Percentiles rank a stretch among this genome's conserved stretches.
phyloP scores from a whole-genome alignment of 2,797 vertebrate species.

The Protonibea diacanthus region DNA sequence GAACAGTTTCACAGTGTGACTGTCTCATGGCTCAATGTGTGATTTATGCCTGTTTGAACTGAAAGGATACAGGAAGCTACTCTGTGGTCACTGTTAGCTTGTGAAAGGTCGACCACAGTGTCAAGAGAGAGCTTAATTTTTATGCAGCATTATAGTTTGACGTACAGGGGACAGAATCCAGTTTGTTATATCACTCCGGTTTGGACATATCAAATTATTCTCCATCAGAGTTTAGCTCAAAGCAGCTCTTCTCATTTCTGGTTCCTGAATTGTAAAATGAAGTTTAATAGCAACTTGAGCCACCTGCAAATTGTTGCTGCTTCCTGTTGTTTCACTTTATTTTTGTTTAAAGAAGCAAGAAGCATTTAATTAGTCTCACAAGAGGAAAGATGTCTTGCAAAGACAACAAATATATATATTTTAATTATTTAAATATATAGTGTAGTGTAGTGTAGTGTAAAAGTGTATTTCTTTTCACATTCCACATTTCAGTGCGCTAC shows the following conservation, averaged over 20 bases:
- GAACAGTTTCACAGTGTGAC: background rate
- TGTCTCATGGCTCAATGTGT: background rate
- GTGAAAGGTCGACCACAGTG: background rate
- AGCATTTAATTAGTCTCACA: background rate
- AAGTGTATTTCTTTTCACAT: background rate
- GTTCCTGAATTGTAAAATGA: background rate
- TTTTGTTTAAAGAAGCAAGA: conserved; percentile 5
- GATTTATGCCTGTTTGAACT: background rate
- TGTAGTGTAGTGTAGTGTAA: no score
- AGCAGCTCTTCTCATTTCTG: background rate
- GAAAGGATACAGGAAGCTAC: background rate
- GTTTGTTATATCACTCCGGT: background rate
- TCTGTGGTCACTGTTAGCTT: background rate
- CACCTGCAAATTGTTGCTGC: background rate
- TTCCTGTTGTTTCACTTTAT: conserved; percentile 5
- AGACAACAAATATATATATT: background rate
- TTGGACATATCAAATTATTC: background rate
- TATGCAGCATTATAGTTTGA: background rate
- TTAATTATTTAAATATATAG: background rate
- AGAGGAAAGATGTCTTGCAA: background rate
- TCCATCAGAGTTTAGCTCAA: background rate
- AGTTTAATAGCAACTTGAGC: background rate
- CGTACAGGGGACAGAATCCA: background rate
- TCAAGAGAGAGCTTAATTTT: background rate
- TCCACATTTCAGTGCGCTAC: background rate